phyloP scores from a whole-genome alignment of 2,113 vertebrate species.

The Taurulus bubalis region DNA sequence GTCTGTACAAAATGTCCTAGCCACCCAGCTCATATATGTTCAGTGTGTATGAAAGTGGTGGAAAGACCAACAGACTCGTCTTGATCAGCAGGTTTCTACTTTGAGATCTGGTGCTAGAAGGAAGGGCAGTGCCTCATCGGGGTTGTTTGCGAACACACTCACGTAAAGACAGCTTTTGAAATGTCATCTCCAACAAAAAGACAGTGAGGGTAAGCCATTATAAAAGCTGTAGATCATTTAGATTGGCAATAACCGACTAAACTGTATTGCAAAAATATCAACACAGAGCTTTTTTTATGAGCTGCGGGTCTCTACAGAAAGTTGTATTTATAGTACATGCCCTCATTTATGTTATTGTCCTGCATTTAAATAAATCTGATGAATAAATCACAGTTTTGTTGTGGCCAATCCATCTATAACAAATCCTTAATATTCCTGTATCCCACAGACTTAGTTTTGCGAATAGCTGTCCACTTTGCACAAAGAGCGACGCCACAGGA shows the following conservation, averaged over 20 bases:
- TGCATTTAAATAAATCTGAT: conserved; percentile 8
- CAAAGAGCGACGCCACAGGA: neutral
- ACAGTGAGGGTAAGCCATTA: neutral
- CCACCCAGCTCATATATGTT: neutral
- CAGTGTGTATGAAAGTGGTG: neutral
- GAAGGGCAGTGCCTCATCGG: neutral
- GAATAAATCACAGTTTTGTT: conserved; percentile 4
- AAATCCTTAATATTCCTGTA: conserved; percentile 16
- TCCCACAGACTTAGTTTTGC: neutral
- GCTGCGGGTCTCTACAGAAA: neutral
- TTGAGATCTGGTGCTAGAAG: neutral
- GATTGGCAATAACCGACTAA: neutral
- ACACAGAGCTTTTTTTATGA: neutral
- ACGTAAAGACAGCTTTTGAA: neutral
- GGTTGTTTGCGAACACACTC: neutral
- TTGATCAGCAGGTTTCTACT: conserved; percentile 25
- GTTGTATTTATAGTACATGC: neutral
- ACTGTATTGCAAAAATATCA: too few species aligned
- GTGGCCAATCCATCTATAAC: conserved; percentile 14
- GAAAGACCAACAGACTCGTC: neutral
- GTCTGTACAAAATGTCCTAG: neutral
- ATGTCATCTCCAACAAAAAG: neutral
- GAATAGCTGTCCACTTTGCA: neutral
- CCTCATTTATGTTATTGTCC: neutral
- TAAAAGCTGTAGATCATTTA: neutral